Evolutionary conservation across 2,888 invertebrate species (phyloP), one percentile per base, ranked within the genome.

Genomic region (Caenorhabditis panamensis): DNA sequence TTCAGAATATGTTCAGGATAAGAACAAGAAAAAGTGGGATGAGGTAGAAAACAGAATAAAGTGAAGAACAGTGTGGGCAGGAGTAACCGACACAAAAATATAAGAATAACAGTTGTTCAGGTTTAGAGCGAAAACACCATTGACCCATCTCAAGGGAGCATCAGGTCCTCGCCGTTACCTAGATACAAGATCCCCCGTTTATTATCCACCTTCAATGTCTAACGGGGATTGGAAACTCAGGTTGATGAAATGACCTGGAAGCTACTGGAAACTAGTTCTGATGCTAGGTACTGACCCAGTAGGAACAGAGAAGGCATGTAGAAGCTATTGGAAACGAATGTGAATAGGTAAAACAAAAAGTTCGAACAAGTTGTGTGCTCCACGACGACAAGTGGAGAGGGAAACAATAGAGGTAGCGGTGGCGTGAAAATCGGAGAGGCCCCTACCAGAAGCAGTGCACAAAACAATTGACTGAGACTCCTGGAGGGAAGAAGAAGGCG

Each of bases 381-480:
- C 54, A 41, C 47, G 44, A 24, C 49, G 49, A 18, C 36, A 28
- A 59, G 54, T 26, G 22, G 18, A 28, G 36, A 53, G 64, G 64
- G 61, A 75, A 75, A 75, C 75, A 75, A 75, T 66, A 20, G 75
- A 75, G 75, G 75, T 75, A 75, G 75, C 75, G 75, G 75, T 75
- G 75, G 75, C 75, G 75, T 75, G 75, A 75, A 75, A 75, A 75
- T 75, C 75, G 75, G 75, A 59, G 66, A 66, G 53, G 26, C 59
- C 61, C 64, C 73, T 47, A 26, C 62, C 51, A 37, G 47, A 63
- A 49, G 75, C 75, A 75, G 61, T 75, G 66, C 75, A 59, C 75
- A 75, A 75, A 75, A 75, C 75, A 75, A 75, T 75, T 75, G 75
- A 75, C 75, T 75, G 66, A 66, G 75, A 66, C 75, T 75, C 66